Evolutionary conservation across 1,140 invertebrate genomes (phyloP).

Genomic region (Amphibalanus amphitrite): DNA sequence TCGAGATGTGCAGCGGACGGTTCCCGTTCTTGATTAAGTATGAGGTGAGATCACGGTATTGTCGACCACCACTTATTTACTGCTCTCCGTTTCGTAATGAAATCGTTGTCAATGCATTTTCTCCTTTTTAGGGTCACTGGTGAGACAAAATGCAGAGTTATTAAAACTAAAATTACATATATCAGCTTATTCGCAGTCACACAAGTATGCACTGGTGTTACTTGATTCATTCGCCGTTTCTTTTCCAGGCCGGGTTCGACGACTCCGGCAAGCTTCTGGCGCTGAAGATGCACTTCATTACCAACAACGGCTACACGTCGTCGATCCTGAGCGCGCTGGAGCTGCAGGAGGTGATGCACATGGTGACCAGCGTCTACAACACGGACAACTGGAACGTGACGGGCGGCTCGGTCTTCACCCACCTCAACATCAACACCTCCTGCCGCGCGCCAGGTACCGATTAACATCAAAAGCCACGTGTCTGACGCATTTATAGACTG

Average conservation of each 20-base stretch:
- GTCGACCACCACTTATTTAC: too few relatives aligned
- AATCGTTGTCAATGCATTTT: too few relatives aligned
- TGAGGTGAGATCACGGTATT: too few relatives aligned
- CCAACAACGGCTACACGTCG: slow-evolving; percentile 11
- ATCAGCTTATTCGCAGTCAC: too few relatives aligned
- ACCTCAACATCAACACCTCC: slow-evolving; percentile 41
- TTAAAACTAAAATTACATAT: too few relatives aligned
- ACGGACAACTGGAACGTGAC: slow-evolving; percentile 33
- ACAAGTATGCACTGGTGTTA: too few relatives aligned
- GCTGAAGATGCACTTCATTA: slow-evolving; percentile 14
- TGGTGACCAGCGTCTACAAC: slow-evolving; percentile 46
- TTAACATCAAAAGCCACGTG: background rate
- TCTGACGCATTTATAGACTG: too few relatives aligned
- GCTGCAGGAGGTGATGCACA: slow-evolving; percentile 60
- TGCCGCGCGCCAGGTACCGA: slow-evolving; percentile 42
- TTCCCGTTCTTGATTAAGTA: slow-evolving; percentile 9
- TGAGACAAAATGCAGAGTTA: too few relatives aligned
- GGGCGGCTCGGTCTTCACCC: slow-evolving; percentile 36
- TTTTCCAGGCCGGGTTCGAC: slow-evolving; percentile 17
- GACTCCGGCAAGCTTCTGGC: slow-evolving; percentile 12
- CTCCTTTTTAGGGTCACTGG: too few relatives aligned
- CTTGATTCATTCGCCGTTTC: too few relatives aligned
- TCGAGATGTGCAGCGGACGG: slow-evolving; percentile 10
- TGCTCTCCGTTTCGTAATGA: too few relatives aligned
- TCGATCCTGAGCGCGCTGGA: too few relatives aligned